Evolutionary conservation across 2,888 invertebrate species (phyloP), one percentile per base, ranked within the genome.

Genomic region (Hemaris fuciformis): DNA sequence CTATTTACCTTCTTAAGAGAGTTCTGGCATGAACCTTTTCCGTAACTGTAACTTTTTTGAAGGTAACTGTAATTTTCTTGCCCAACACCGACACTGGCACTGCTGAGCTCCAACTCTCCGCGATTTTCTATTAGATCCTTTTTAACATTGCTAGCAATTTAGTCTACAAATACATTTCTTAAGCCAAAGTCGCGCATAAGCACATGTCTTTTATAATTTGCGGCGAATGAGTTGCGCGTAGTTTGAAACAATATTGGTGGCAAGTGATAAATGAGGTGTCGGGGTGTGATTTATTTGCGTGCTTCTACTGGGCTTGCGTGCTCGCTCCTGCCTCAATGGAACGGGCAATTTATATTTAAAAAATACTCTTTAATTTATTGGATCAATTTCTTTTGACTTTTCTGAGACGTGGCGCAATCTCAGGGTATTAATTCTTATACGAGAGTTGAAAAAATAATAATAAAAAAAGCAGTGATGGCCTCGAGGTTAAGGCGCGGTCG

Each of bases 241-340:
- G 53, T 75, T 71, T 76, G 76, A 75, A 81, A 81, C 82, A 84
- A 83, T 84, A 84, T 87, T 77, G 74, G 69, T 69, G 63, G 64
- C 71, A 64, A 63, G 73, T 84, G 87, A 91, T 88, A 88, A 88
- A 89, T 84, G 83, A 84, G 79, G 83, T 88, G 89, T 85, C 89
- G 80, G 69, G 59, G 62, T 63, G 74, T 88, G 88, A 90, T 90
- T 89, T 90, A 90, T 89, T 78, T 76, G 75, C 73, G 75, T 71
- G 76, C 69, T 68, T 31, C 45, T 34, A 23, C 22, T 46, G 46
- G 13, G 38, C 38, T 41, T 53, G 57, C 23, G 46, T 46, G 45
- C 23, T 10, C 23, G 23, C 13, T 25, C 43, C 45, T 38, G 61
- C 23, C 45, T 46, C 42, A 57, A 34, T 45, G 57, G 53, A 53